Percentiles rank a stretch among this genome's conserved stretches.
These are phyloP conservation scores for Gymnoscopelus microlampas DNA, from an alignment of 2,797 vertebrate species.

Conservation along the genomic window DNA sequence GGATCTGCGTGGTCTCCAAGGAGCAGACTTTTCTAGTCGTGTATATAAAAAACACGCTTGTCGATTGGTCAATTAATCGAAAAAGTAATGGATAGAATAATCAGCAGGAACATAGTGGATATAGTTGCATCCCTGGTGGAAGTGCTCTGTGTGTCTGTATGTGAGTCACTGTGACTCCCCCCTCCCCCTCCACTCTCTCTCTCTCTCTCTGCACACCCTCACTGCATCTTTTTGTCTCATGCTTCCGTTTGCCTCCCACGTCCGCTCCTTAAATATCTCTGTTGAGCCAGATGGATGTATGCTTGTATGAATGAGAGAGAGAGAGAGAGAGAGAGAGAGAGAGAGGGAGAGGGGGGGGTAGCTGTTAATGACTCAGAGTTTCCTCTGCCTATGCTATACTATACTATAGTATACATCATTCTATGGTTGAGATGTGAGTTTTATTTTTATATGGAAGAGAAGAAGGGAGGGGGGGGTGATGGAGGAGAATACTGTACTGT, in stretches of 20 bases:
- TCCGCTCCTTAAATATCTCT: slow-evolving; percentile 59
- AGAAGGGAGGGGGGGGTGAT: slow-evolving; percentile 22
- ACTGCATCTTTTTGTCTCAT: not conserved
- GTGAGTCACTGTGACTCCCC: no score
- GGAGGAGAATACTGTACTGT: not conserved
- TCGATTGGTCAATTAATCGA: no score
- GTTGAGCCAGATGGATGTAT: slow-evolving; percentile 50
- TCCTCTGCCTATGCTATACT: slow-evolving; percentile 37
- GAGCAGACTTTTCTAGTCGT: no score
- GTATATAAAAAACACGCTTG: no score
- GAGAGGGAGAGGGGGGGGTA: slow-evolving; percentile 21
- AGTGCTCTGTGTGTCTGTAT: no score
- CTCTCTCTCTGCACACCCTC: no score
- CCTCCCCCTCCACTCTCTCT: no score
- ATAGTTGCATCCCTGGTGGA: no score
- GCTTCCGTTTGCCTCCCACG: slow-evolving; percentile 47
- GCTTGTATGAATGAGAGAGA: slow-evolving; percentile 53
- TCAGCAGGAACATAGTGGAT: no score
- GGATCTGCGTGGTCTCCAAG: no score
- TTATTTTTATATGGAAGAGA: slow-evolving; percentile 22
- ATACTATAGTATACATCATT: no score
- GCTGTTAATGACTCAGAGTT: slow-evolving; percentile 57
- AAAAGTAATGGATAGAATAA: no score
- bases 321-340: slow-evolving; percentile 21
- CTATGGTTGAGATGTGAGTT: slow-evolving; percentile 36